Evolutionary conservation across 1,140 invertebrate species (phyloP), one percentile per base, ranked within the genome.

Genomic region (Anastrepha ludens): DNA sequence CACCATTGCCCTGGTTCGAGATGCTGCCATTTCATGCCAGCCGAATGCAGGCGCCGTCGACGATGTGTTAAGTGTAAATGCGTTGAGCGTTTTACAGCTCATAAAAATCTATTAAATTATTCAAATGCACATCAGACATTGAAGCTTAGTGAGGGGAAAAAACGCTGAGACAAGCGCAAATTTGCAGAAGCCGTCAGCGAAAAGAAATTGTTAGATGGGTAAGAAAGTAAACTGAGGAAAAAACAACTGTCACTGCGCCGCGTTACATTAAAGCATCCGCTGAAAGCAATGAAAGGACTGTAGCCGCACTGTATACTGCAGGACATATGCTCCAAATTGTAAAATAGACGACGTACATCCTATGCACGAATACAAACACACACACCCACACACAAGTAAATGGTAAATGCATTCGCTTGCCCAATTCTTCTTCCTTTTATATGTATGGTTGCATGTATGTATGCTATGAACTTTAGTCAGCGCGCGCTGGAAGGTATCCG

Each of bases 51-150:
- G n/a, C 44, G 47, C 74, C 50, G 47, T 7, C 44, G 74, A n/a
- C 74, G 74, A 81, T 81, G 74, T 81, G 74, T 81, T 50, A 81
- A 81, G 74, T 86, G 85, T 86, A 86, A 86, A 86, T 86, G 85
- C 59, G 58, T 86, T 86, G 60, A 89, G 89, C 89, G 90, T 91
- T 92, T 92, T 92, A 90, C 91, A 92, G 91, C 91, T 90, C 91
- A 92, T 91, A 92, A 91, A 92, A 92, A 91, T 91, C 90, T 90
- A 91, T 92, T 92, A 92, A 92, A 92, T 92, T 91, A 92, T 92
- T 92, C 89, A 91, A 91, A 92, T 91, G 62, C 86, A 47, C 62
- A 47, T 64, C 86, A 59, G 86, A 86, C 86, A 86, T 55, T 67
- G 86, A 2, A 65, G 86, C 86, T 29, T 67, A 20, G 60, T 39